These are phyloP conservation scores for Trogon melanurus DNA, from an alignment of 2,113 vertebrate species.

Conservation along the genomic window DNA sequence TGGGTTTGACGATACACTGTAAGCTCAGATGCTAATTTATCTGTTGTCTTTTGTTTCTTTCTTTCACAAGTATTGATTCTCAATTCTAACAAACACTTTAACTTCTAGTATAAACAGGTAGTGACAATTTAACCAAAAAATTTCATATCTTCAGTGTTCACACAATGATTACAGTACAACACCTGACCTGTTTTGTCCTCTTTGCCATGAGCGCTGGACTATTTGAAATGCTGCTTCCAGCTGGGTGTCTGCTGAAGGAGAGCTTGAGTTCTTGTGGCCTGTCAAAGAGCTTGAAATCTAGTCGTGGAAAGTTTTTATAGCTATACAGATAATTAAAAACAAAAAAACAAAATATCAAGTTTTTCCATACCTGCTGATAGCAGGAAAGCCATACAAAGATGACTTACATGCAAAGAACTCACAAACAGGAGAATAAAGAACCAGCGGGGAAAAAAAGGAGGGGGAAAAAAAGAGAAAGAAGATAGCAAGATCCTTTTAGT, in stretches of 20 bases:
- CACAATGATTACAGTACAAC: not conserved
- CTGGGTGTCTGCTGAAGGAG: conserved; percentile 80
- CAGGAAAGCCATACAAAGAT: not conserved
- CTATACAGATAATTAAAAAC: conserved; percentile 62
- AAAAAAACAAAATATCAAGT: not conserved
- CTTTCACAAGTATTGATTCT: not conserved
- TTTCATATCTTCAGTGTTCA: not conserved
- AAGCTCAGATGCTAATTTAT: not conserved
- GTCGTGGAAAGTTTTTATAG: conserved; percentile 89
- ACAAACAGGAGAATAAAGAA: not conserved
- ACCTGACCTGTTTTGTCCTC: conserved; percentile 93
- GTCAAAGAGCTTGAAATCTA: conserved; percentile 90
- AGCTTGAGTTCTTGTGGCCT: conserved; percentile 85
- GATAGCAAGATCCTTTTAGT: not conserved
- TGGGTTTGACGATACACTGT: not conserved
- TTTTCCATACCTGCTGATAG: not conserved
- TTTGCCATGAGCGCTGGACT: conserved; percentile 95
- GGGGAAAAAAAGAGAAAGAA: not conserved
- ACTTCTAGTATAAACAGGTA: not conserved
- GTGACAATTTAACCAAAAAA: not conserved
- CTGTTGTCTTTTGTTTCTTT: not conserved
- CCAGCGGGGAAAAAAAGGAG: accelerated
- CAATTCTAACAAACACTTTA: not conserved
- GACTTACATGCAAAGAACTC: not conserved
- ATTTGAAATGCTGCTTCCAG: conserved; percentile 84